phyloP scores from a whole-genome alignment of 2,113 vertebrate genomes.

The Mionectes macconnelli region DNA sequence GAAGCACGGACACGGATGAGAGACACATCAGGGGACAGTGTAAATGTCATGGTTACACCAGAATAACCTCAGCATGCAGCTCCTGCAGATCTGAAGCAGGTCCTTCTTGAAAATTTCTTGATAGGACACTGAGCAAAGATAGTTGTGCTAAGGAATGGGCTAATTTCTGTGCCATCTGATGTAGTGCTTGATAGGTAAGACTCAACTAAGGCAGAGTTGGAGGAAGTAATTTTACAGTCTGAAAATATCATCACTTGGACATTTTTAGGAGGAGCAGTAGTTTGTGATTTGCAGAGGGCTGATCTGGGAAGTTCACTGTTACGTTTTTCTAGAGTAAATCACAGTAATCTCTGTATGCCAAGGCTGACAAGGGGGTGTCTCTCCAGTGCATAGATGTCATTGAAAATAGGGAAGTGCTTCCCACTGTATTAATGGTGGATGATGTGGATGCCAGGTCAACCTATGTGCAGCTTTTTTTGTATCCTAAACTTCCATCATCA shows the following conservation, averaged over 20 bases:
- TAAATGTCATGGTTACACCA: fast-evolving
- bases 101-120: not conserved
- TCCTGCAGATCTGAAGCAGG: not conserved
- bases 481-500: not conserved
- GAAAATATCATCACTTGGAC: not conserved
- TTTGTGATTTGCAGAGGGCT: not conserved
- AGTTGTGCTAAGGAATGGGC: not conserved
- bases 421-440: not conserved
- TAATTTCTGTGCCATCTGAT: not conserved
- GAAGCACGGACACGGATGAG: not conserved
- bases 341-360: not conserved
- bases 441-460: not conserved
- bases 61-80: not conserved
- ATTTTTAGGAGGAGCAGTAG: not conserved
- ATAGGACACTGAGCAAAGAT: not conserved
- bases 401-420: not conserved
- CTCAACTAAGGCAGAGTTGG: not conserved
- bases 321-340: not conserved
- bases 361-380: not conserved
- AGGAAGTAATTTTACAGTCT: not conserved
- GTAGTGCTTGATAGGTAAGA: not conserved
- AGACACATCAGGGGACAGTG: fast-evolving
- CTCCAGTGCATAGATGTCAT: fast-evolving
- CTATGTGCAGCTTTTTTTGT: not conserved
- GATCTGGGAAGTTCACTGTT: not conserved